These are phyloP conservation scores for Anabacerthia variegaticeps DNA, from an alignment of 2,797 vertebrate species.

Conservation along the genomic window DNA sequence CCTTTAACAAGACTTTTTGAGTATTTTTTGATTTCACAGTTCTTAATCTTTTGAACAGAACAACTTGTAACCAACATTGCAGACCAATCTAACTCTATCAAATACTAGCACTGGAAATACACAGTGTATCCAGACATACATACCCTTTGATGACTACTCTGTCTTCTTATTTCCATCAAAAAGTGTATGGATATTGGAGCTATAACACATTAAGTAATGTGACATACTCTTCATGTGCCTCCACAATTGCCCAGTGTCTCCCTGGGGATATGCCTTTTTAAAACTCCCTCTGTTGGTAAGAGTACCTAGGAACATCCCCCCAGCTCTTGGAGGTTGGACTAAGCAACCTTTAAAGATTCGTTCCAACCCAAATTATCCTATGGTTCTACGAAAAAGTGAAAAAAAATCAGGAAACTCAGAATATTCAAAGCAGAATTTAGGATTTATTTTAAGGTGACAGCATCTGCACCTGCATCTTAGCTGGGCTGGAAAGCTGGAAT, in stretches of 20 bases:
- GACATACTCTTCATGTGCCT: neutral
- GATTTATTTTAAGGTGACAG: neutral
- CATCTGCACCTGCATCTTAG: neutral
- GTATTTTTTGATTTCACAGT: neutral
- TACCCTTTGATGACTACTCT: neutral
- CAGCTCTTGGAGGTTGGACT: neutral
- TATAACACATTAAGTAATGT: neutral
- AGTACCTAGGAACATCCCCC: accelerated
- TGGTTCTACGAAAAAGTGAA: neutral
- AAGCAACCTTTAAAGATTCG: neutral
- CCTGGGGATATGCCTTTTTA: neutral
- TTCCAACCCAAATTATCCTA: neutral
- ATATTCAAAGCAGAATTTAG: neutral
- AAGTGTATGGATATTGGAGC: neutral
- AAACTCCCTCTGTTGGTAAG: neutral
- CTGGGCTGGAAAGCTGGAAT: neutral
- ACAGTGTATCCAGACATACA: neutral
- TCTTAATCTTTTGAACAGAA: neutral
- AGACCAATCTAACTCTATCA: neutral
- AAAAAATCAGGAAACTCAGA: neutral
- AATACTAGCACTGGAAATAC: neutral
- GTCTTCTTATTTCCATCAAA: neutral
- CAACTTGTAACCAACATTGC: neutral
- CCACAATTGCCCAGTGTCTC: neutral
- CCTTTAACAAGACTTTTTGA: neutral